phyloP scores from a whole-genome alignment of 2,888 invertebrate genomes.

The Dasysyrphus tricinctus region DNA sequence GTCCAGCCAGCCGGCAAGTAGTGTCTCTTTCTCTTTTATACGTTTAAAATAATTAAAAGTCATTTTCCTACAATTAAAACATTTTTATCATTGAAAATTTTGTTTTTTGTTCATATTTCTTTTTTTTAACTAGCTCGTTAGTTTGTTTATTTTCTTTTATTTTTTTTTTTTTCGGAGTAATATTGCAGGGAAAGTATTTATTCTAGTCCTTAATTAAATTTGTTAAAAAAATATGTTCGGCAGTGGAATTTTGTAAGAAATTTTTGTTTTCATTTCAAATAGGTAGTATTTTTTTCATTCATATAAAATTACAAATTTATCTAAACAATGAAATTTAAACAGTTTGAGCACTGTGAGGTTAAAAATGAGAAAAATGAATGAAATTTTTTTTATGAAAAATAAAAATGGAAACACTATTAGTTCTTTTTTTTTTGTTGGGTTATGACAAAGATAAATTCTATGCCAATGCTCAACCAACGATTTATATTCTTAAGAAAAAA shows the following conservation, averaged over 20 bases:
- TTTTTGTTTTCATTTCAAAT: not conserved
- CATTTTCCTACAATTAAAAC: slow-evolving; percentile 57
- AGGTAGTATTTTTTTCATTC: not conserved
- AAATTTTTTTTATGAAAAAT: too few relatives aligned
- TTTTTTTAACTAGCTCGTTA: not conserved
- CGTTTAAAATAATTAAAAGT: slow-evolving; percentile 56
- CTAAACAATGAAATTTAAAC: not conserved
- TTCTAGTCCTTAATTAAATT: slow-evolving; percentile 51
- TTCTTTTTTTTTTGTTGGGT: too few relatives aligned
- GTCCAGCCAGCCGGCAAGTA: slow-evolving; percentile 2
- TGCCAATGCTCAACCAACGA: too few relatives aligned
- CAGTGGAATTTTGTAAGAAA: not conserved
- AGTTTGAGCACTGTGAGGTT: not conserved
- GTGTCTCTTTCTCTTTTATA: slow-evolving; percentile 35
- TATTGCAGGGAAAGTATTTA: slow-evolving; percentile 36
- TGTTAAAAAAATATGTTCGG: not conserved
- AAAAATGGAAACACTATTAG: too few relatives aligned
- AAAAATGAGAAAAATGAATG: too few relatives aligned
- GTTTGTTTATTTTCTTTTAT: not conserved
- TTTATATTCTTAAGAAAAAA: too few relatives aligned
- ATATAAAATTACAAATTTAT: not conserved
- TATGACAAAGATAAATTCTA: too few relatives aligned
- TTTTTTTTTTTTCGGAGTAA: not conserved
- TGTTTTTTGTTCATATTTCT: slow-evolving; percentile 17
- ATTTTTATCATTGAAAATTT: slow-evolving; percentile 35